These are phyloP conservation scores for Channa striata DNA, from an alignment of 2,797 vertebrate species.

Conservation along the genomic window DNA sequence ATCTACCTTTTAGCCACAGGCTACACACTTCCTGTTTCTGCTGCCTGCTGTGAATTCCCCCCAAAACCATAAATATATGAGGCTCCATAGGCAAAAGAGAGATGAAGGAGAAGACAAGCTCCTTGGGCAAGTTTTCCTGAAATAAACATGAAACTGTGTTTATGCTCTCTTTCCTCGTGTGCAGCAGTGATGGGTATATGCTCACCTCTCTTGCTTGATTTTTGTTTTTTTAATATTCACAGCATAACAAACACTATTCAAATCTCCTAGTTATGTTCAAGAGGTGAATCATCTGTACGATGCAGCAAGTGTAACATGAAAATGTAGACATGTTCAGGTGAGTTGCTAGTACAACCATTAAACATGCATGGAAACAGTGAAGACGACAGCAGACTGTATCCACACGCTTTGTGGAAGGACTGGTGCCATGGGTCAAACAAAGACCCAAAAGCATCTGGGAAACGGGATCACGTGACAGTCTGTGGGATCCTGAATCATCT, in stretches of 20 bases:
- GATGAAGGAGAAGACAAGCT: constrained; percentile 68
- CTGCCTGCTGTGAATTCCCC: constrained; percentile 65
- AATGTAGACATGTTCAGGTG: constrained; percentile 53
- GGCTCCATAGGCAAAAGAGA: constrained; percentile 52
- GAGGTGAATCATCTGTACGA: constrained; percentile 44
- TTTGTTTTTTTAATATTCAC: constrained; percentile 55
- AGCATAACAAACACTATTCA: constrained; percentile 44
- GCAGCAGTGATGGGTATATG: constrained; percentile 33
- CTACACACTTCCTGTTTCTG: constrained; percentile 68
- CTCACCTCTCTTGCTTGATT: constrained; percentile 39
- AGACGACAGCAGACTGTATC: constrained; percentile 41
- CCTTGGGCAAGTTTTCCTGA: constrained; percentile 60
- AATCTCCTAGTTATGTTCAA: constrained; percentile 25
- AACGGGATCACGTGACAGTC: constrained; percentile 55
- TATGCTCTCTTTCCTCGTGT: constrained; percentile 40
- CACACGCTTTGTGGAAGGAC: constrained; percentile 16
- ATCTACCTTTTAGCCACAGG: constrained; percentile 71
- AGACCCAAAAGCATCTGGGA: constrained; percentile 50
- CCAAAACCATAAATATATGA: constrained; percentile 59
- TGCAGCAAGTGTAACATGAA: constrained; percentile 14
- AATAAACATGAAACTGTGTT: constrained; percentile 74
- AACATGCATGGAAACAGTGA: constrained; percentile 60
- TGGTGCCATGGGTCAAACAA: constrained; percentile 17
- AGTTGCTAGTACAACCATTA: constrained; percentile 53
- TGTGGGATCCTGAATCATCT: constrained; percentile 37